Evolutionary conservation across 92 coral and sea anemone species (phyloP), one percentile per base, ranked within the genome.

Genomic region (Paramuricea clavata): DNA sequence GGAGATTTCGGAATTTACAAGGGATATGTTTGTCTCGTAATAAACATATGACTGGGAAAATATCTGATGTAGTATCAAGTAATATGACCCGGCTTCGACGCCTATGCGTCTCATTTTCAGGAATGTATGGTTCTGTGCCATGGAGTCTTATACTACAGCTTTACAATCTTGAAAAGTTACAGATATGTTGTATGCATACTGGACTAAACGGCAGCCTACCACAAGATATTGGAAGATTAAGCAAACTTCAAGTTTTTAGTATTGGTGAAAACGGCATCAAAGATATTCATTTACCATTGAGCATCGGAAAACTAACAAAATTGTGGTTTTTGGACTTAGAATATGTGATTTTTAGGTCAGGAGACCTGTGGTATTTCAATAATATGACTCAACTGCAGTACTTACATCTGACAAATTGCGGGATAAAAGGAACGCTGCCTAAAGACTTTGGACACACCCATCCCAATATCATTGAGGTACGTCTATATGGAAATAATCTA

Each of bases 21-120:
- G n/a, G n/a, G n/a, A n/a, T n/a, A n/a, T n/a, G n/a, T n/a, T n/a
- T n/a, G n/a, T n/a, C n/a, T n/a, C n/a, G n/a, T n/a, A n/a, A n/a
- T n/a, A n/a, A 28, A 12, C 42, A 26, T 16, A 73, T 93, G 69
- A 15, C n/a, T 31, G 98, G 98, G 12, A 65, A 81, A 17, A 23
- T 91, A 9, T 70, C 78, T 8, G 81, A 87, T 3, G 76, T 94
- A 68, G 17, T 94, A 6, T 90, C 76, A 19, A 73, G 81, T 2
- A 94, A 94, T 65, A 94, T 94, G 98, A 75, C 98, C 0, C 77
- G n/a, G n/a, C n/a, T n/a, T n/a, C n/a, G n/a, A n/a, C n/a, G n/a
- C n/a, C n/a, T n/a, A n/a, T n/a, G n/a, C 39, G 34, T 94, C 5
- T 80, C 93, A 15, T 93, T 86, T 54, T 80, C 89, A 61, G 65